Evolutionary conservation across 2,113 vertebrate genomes (phyloP).

Genomic region (Pseudonaja textilis): DNA sequence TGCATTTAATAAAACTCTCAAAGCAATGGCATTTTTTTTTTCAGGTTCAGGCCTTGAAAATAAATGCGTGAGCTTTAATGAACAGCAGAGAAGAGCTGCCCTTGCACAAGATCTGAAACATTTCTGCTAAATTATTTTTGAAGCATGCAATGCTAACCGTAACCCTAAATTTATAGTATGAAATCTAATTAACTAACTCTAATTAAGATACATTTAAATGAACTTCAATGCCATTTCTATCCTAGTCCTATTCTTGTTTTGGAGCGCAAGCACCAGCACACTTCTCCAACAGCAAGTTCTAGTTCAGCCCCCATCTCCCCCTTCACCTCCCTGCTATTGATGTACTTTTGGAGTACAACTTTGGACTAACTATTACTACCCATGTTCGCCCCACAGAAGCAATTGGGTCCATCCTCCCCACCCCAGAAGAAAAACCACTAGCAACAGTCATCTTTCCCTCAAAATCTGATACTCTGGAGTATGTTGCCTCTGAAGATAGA

Average conservation of each 20-base stretch:
- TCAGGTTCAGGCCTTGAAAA: not conserved
- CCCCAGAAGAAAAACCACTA: not conserved
- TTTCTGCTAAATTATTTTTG: not conserved
- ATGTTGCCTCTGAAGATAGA: not conserved
- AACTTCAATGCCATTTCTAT: not conserved
- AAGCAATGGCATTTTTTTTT: not conserved
- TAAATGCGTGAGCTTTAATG: not conserved
- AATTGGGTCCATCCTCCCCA: not conserved
- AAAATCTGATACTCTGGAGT: not conserved
- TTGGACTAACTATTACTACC: not conserved
- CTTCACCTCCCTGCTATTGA: not conserved
- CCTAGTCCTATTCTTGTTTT: not conserved
- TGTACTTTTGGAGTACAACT: not conserved
- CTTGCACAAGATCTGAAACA: not conserved
- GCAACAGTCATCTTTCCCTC: not conserved
- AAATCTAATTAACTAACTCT: not conserved
- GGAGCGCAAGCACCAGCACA: not conserved
- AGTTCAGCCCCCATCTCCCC: not conserved
- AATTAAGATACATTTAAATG: not conserved
- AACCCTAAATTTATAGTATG: not conserved
- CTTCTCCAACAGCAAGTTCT: not conserved
- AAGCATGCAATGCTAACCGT: not conserved
- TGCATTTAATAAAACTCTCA: not conserved
- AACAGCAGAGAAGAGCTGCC: not conserved
- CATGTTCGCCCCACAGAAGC: not conserved